Percentiles rank a stretch among this genome's conserved stretches.
Conservation (phyloP, 2,888 invertebrate species). For the Hyles lineata region DNA sequence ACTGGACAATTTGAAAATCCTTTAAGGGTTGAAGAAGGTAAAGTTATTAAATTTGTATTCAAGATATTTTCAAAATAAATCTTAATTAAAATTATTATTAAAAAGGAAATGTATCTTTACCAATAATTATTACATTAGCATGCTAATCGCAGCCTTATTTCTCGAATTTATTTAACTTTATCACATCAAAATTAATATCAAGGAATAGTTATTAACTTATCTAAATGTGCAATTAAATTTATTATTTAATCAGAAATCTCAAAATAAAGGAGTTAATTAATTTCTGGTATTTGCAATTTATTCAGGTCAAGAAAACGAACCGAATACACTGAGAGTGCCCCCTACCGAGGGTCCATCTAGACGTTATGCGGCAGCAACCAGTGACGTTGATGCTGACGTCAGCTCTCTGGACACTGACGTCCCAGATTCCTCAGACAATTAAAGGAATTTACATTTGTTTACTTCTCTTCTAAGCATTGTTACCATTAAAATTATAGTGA, state of each 20-base stretch:
- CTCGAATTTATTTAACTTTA: too few species aligned
- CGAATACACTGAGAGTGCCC: background rate
- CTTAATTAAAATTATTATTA: background rate
- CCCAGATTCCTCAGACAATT: constrained; percentile 65
- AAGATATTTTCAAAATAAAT: too few species aligned
- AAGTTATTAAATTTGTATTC: constrained; percentile 4
- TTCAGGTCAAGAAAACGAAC: background rate
- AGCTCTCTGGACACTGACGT: constrained; percentile 73
- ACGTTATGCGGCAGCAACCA: constrained; percentile 40
- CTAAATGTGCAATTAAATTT: too few species aligned
- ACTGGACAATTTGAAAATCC: constrained; percentile 42
- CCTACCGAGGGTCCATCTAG: background rate
- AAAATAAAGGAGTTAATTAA: too few species aligned
- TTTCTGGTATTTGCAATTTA: background rate
- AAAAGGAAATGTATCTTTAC: too few species aligned
- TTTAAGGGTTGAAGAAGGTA: constrained; percentile 50
- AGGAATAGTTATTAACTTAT: background rate
- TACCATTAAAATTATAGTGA: background rate
- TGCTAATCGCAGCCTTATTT: too few species aligned
- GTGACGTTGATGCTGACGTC: constrained; percentile 73
- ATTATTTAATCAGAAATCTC: too few species aligned
- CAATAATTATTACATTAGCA: too few species aligned
- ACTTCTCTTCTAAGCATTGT: background rate
- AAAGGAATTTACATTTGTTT: constrained; percentile 31
- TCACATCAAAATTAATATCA: too few species aligned